Evolutionary conservation across 2,888 invertebrate species (phyloP), one percentile per base, ranked within the genome.

Genomic region (Drosophila pseudotakahashii): DNA sequence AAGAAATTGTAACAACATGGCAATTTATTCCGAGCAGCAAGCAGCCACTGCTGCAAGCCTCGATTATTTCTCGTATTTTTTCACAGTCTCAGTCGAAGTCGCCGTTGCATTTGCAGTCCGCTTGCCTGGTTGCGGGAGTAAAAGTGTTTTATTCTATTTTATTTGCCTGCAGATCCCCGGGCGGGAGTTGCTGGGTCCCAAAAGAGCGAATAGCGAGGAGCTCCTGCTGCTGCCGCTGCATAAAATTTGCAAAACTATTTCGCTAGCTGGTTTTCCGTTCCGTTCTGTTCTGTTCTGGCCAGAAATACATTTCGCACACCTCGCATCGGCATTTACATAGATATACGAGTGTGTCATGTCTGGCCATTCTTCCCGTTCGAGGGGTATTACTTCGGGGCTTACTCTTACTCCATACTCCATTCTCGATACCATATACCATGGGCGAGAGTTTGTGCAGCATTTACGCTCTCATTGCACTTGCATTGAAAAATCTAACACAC

Each of bases 1-100:
- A 88, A 75, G 89, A 84, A 84, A 84, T 84, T 88, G 84, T 84
- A 84, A 84, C 84, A 88, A 83, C 87, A 83, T 88, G 81, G 86
- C 88, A 82, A 82, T 82, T 82, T 82, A 82, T 82, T 88, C 86
- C 82, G 73, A 76, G 84, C 61, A 74, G 19, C 51, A 52, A 76
- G 84, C 61, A 74, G 19, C 51, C 37, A 67, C 37, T 66, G 68
- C 66, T 54, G 66, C 66, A 66, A 64, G 54, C 66, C 66, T 66
- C 68, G 66, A 66, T 66, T 66, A 66, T 66, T 66, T 66, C 67
- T 66, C 32, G 37, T 39, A 39, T 53, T 34, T 53, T 67, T 64
- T 23, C n/a, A 14, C 26, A 26, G 26, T 26, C 26, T 26, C 26
- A 26, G 26, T 41, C 14, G 41, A 2, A 39, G 57, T 26, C 9